Evolutionary conservation across 2,113 vertebrate species (phyloP), one percentile per base, ranked within the genome.

Genomic region (Oryzias woworae): DNA sequence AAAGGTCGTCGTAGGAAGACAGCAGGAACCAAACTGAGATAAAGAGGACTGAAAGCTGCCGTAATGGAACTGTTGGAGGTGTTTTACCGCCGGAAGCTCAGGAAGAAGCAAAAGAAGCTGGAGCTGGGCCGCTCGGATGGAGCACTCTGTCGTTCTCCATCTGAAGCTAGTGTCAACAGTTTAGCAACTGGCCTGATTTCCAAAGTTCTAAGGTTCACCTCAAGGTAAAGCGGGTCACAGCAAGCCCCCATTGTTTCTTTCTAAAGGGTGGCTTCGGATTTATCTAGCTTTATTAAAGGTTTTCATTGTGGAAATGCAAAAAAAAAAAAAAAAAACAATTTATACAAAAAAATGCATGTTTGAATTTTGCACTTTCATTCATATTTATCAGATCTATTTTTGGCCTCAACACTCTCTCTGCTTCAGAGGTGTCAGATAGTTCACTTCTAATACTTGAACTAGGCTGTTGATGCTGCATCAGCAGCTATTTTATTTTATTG

Each of bases 121-220:
- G 77, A 79, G 17, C 52, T 69, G 44, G 78, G 80, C 4, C 71
- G 71, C 3, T 88, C 88, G 0, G 76, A 91, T 1, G 80, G 89
- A 44, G 83, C 87, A 0, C 72, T 93, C 47, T 87, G 83, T 54
- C 83, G 91, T 18, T 48, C 77, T 0, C 86, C 91, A 1, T 89
- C 89, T 0, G 85, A 91, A 42, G 60, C 69, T 63, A 84, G 77
- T 14, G 84, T 88, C 69, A 83, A 82, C 66, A 61, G 84, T 49
- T 59, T 91, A 61, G 87, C 91, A 0, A 88, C 83, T 3, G 78
- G 90, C 14, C 68, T 94, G 67, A 88, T 92, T 60, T 90, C 88
- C 57, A 89, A 72, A 68, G 87, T 93, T 61, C 88, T 93, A 63
- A 77, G 90, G 61, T 90, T 92, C 77, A 89, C 90, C 8, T 44